Percentiles rank a stretch among this genome's conserved stretches.
Evolutionary conservation across 2,113 vertebrate genomes (phyloP).

Genomic region (Balaenoptera acutorostrata): DNA sequence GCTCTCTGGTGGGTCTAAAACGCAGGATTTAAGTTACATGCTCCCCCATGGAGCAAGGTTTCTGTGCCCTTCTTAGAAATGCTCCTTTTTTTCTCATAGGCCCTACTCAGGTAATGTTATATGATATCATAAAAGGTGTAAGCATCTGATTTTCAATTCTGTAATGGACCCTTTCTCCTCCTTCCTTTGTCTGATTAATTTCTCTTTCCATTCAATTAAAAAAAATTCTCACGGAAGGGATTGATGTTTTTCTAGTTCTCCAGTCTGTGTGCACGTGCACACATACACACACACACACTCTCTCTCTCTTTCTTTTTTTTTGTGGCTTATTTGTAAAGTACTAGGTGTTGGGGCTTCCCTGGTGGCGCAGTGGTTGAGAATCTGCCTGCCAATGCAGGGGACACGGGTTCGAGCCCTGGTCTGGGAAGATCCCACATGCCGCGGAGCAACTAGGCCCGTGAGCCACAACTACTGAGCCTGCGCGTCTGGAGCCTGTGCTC

Average conservation of each 20-base stretch:
- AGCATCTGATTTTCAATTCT: background rate
- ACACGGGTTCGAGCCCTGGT: no score
- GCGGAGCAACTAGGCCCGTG: no score
- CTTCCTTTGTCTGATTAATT: background rate
- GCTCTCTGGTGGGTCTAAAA: background rate
- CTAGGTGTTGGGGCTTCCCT: no score
- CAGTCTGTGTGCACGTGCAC: fast-evolving
- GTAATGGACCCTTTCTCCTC: background rate
- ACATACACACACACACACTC: no score
- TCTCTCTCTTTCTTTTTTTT: fast-evolving
- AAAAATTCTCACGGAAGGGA: background rate
- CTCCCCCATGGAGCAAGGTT: background rate
- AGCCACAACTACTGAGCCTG: no score
- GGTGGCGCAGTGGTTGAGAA: no score
- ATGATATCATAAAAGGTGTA: background rate
- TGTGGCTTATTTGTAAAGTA: background rate
- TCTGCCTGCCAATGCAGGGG: no score
- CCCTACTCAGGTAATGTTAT: background rate
- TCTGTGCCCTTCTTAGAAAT: background rate
- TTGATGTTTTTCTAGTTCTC: background rate
- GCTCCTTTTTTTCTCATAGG: background rate
- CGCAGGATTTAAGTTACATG: background rate
- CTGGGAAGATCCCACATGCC: no score
- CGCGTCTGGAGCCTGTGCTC: no score
- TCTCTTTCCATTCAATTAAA: background rate